Conservation (phyloP, 2,888 invertebrate genomes). For the Diploptera punctata region DNA sequence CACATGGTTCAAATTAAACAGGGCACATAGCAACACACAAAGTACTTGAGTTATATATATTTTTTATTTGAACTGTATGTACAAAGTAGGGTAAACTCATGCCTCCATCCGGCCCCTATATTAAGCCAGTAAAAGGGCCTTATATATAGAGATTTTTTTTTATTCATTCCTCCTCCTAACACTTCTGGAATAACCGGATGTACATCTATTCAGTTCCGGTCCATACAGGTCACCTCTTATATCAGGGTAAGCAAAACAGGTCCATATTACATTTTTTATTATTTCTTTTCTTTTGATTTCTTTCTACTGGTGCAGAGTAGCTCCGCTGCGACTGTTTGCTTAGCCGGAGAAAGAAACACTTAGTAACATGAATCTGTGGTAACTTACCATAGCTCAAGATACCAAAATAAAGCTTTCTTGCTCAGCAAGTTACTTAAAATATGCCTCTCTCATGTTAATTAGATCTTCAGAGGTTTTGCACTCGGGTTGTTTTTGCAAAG, state of each 20-base stretch:
- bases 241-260: conserved; percentile 34
- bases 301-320: conserved; percentile 1
- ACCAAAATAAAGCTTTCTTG: not conserved
- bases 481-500: not conserved
- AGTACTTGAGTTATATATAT: too few species aligned
- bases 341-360: not conserved
- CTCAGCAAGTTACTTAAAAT: not conserved
- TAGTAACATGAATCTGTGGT: not conserved
- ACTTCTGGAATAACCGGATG: conserved; percentile 42
- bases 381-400: not conserved
- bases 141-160: conserved; percentile 9
- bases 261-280: conserved; percentile 24
- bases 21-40: too few species aligned
- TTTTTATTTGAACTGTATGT: conserved; percentile 15
- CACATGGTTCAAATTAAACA: too few species aligned
- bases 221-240: conserved; percentile 19
- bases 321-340: not conserved
- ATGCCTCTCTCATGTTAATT: not conserved
- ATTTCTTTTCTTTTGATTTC: not conserved
- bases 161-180: not conserved
- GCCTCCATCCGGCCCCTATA: conserved; percentile 32
- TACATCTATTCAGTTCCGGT: conserved; percentile 41
- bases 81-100: conserved; percentile 22
- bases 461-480: not conserved
- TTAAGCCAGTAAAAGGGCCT: conserved; percentile 29